Conservation (phyloP, 2,888 invertebrate species). For the Pollenia griseotomentosa region DNA sequence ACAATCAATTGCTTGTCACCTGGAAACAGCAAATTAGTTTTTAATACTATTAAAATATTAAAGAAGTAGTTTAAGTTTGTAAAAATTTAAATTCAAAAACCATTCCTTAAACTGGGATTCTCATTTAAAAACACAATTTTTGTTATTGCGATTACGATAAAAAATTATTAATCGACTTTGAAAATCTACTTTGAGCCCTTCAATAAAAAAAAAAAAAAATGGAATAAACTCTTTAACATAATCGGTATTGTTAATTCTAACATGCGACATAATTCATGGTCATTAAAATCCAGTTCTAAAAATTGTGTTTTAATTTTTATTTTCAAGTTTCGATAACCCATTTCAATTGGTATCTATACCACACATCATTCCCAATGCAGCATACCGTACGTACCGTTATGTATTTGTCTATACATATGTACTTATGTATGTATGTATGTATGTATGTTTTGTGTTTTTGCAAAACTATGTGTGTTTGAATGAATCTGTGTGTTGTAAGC, state of each 20-base stretch:
- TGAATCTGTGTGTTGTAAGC: conserved; percentile 47
- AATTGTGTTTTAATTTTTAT: conserved; percentile 10
- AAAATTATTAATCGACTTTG: no score
- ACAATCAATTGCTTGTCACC: no score
- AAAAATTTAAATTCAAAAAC: no score
- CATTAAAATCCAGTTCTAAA: conserved; percentile 57
- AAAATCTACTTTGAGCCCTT: not conserved
- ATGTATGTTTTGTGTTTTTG: not conserved
- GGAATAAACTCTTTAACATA: not conserved
- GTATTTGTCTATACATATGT: conserved; percentile 15
- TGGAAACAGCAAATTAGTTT: no score
- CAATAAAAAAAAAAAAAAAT: not conserved
- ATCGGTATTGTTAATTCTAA: conserved; percentile 15
- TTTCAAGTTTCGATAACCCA: conserved; percentile 47
- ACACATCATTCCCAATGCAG: conserved; percentile 37
- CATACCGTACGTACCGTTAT: conserved; percentile 55
- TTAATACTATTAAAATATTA: no score
- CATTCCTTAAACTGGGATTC: no score
- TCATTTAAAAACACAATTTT: no score
- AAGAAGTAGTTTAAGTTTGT: no score
- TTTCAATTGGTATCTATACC: conserved; percentile 38
- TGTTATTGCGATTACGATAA: no score
- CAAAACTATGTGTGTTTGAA: not conserved
- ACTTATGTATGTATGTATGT: not conserved
- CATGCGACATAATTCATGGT: conserved; percentile 55